phyloP scores from a whole-genome alignment of 2,888 invertebrate species.

The Macropis europaea region DNA sequence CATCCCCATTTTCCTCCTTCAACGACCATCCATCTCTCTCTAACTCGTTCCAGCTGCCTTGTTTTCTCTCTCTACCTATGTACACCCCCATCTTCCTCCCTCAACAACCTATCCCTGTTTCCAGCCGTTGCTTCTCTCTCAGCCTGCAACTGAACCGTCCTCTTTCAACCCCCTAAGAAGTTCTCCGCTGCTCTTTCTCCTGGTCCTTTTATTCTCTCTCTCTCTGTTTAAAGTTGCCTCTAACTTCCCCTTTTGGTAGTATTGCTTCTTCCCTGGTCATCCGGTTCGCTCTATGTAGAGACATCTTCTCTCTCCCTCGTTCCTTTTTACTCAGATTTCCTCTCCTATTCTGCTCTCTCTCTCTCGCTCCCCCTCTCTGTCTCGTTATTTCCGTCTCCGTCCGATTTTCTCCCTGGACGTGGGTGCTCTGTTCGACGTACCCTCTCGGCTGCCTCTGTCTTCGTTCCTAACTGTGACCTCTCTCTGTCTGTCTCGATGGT shows the following conservation, averaged over 20 bases:
- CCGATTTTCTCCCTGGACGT: no score
- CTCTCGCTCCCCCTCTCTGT: not conserved
- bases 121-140: no score
- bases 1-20: no score
- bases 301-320: not conserved
- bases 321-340: not conserved
- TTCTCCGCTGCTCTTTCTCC: not conserved
- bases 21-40: no score
- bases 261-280: not conserved
- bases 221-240: not conserved
- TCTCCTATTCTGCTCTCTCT: not conserved
- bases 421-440: not conserved
- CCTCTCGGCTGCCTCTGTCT: not conserved
- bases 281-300: no score
- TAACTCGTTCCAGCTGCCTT: not conserved
- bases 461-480: not conserved
- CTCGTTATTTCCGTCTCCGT: no score
- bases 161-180: not conserved
- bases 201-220: no score
- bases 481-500: not conserved
- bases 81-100: not conserved
- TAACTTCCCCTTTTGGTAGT: not conserved
- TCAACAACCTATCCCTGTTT: no score
- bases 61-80: not conserved
- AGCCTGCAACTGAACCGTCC: not conserved